Evolutionary conservation across 1,140 invertebrate genomes (phyloP).

Genomic region (Drosophila aff.): DNA sequence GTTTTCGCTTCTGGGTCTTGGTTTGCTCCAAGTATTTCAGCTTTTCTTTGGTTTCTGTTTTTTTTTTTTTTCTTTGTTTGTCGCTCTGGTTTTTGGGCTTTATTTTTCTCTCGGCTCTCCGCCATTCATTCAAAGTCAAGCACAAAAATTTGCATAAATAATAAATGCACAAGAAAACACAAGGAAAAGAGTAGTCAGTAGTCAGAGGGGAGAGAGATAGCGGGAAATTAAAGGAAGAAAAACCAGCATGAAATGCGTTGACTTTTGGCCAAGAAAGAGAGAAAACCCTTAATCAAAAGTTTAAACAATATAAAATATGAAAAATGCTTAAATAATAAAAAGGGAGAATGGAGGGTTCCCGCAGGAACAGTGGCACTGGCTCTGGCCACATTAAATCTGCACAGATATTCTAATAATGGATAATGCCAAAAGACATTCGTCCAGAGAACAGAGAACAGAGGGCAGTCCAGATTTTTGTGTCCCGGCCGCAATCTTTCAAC

Average conservation of each 20-base stretch:
- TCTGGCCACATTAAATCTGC: slow-evolving; percentile 19
- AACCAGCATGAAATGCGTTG: slow-evolving; percentile 24
- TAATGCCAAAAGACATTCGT: slow-evolving; percentile 44
- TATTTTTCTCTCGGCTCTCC: slow-evolving; percentile 22
- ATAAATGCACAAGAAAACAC: slow-evolving; percentile 51
- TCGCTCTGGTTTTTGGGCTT: slow-evolving; percentile 21
- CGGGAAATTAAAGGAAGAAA: slow-evolving; percentile 22
- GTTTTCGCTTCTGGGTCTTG: slow-evolving; percentile 28
- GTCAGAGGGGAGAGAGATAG: not conserved
- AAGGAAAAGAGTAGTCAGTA: not conserved
- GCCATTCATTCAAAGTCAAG: slow-evolving; percentile 56
- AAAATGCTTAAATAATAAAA: slow-evolving; percentile 56
- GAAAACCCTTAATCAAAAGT: slow-evolving; percentile 76
- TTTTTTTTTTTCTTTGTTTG: not conserved
- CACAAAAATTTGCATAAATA: slow-evolving; percentile 72
- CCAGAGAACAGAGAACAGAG: slow-evolving; percentile 10
- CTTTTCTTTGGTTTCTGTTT: not conserved
- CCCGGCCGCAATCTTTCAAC: slow-evolving; percentile 18
- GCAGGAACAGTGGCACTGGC: not conserved
- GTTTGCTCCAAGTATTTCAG: slow-evolving; percentile 9
- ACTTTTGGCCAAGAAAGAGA: slow-evolving; percentile 40
- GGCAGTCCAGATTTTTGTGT: slow-evolving; percentile 16
- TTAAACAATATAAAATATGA: slow-evolving; percentile 79
- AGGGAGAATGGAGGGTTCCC: not conserved
- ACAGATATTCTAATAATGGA: slow-evolving; percentile 68